Evolutionary conservation across 2,888 invertebrate genomes (phyloP), one percentile per base, ranked within the genome.

Genomic region (Ceramica pisi): DNA sequence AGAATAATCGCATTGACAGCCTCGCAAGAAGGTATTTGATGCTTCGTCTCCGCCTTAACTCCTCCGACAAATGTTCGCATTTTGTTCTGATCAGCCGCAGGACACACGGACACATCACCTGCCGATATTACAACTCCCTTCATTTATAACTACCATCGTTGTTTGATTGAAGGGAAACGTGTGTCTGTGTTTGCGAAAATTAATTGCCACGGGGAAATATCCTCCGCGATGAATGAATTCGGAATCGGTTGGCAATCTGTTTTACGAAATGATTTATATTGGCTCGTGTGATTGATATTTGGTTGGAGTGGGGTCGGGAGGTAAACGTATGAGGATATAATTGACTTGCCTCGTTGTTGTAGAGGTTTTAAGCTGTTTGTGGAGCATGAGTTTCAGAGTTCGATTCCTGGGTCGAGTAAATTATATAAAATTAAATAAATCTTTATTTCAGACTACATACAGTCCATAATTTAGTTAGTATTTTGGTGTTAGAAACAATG

Each of bases 41-140:
- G 2, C 6, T 14, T 35, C 1, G 16, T 35, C 64, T 68, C 23
- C 50, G 23, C 85, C 80, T 82, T 76, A 85, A 76, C 26, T 21
- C 12, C 6, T 31, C 16, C 0, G 16, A 83, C 55, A 80, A 78
- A 85, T 85, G 68, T 9, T 12, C 61, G 26, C 63, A 41, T 73
- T 83, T 74, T 59, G 62, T 73, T 67, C 51, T 35, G 64, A 75
- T 69, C 78, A 26, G 46, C 61, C 64, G 51, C 62, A 59, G 44
- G 59, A 31, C 53, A 68, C n/a, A 21, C 23, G 59, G 56, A 72
- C 21, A 67, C 65, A 57, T 67, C n/a, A 57, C 9, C 50, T 55
- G 26, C 56, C 67, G 64, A 77, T 71, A 71, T 68, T 64, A 64
- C 41, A 48, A 38, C 35, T 50, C 10, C 10, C 50, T 48, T 60